phyloP scores from a whole-genome alignment of 2,113 vertebrate genomes.

The Uropsilus gracilis region DNA sequence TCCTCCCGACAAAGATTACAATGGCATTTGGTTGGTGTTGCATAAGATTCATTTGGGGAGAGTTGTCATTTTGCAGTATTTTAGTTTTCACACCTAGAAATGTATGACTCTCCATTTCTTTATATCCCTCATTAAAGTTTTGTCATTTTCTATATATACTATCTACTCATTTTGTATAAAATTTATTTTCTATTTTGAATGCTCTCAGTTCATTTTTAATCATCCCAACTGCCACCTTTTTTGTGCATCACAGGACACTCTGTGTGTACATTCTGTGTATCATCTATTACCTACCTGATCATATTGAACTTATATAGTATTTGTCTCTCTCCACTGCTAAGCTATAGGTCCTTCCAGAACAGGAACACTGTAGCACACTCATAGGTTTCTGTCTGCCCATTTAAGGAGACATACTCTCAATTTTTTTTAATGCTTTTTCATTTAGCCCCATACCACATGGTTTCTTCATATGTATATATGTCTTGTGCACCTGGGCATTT shows the following conservation, averaged over 20 bases:
- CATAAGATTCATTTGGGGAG: background rate
- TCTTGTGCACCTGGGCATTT: background rate
- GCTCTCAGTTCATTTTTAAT: background rate
- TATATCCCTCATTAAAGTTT: background rate
- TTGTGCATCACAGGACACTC: background rate
- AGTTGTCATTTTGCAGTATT: background rate
- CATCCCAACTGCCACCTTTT: background rate
- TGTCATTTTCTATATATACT: background rate
- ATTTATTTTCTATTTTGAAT: constrained; percentile 1
- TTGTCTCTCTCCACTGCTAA: background rate
- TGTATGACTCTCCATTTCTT: background rate
- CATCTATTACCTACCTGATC: background rate
- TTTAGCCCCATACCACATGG: no score
- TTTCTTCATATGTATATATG: background rate
- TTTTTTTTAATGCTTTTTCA: background rate
- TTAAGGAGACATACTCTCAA: background rate
- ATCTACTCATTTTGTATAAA: background rate
- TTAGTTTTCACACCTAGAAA: background rate
- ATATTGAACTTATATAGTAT: background rate
- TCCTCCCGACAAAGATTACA: background rate
- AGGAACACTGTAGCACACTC: background rate
- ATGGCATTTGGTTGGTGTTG: background rate
- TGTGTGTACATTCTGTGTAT: background rate
- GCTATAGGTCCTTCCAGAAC: background rate
- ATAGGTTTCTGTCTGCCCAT: background rate